Conservation (phyloP, 1,140 invertebrate genomes). For the Neuroterus valhalla region DNA sequence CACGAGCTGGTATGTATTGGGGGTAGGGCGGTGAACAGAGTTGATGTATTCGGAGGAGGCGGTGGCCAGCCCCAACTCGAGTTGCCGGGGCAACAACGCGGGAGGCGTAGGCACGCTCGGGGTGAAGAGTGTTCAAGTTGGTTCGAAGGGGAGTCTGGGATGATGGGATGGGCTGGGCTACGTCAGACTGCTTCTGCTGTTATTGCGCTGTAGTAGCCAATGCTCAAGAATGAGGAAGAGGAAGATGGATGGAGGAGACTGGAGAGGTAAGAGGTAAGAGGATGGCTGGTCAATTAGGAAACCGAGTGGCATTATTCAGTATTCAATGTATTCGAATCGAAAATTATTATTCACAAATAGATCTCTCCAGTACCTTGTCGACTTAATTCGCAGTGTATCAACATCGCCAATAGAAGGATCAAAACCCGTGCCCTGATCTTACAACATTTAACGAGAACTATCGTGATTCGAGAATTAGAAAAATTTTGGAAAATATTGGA, state of each 20-base stretch:
- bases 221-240: too few relatives aligned
- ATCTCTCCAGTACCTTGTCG: too few relatives aligned
- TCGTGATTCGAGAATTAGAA: too few relatives aligned
- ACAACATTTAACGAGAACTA: too few relatives aligned
- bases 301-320: slow-evolving; percentile 32
- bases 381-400: too few relatives aligned
- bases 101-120: slow-evolving; percentile 68
- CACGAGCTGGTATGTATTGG: too few relatives aligned
- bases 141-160: slow-evolving; percentile 54
- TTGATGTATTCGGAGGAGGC: slow-evolving; percentile 65
- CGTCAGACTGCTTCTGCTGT: slow-evolving; percentile 50
- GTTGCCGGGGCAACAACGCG: slow-evolving; percentile 72
- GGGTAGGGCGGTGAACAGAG: slow-evolving; percentile 67
- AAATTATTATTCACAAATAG: too few relatives aligned
- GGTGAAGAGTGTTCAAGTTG: slow-evolving; percentile 57
- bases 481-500: too few relatives aligned
- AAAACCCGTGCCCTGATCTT: too few relatives aligned
- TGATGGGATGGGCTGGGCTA: slow-evolving; percentile 59
- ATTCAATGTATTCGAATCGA: too few relatives aligned
- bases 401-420: too few relatives aligned
- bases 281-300: slow-evolving; percentile 1
- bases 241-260: slow-evolving; percentile 31
- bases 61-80: slow-evolving; percentile 72
- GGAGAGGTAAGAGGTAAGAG: too few relatives aligned
- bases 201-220: slow-evolving; percentile 16